These are phyloP conservation scores for Acronicta psi DNA, from an alignment of 2,888 invertebrate species.

Conservation along the genomic window DNA sequence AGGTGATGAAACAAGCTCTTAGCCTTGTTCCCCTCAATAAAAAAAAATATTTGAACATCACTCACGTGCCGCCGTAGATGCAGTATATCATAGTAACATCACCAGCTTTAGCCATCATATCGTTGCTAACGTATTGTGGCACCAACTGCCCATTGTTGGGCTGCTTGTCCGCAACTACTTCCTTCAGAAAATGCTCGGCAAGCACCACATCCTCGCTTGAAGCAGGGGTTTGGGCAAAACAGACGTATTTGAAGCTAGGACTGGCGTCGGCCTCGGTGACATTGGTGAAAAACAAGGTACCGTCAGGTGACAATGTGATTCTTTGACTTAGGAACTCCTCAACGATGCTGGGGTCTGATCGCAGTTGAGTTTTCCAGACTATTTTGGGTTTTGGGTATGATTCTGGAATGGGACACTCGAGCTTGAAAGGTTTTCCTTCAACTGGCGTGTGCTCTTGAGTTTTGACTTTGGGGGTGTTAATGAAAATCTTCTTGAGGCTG, in stretches of 20 bases:
- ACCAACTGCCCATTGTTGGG: conserved; percentile 67
- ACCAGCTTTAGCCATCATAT: conserved; percentile 69
- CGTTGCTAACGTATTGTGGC: conserved; percentile 72
- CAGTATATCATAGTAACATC: conserved; percentile 75
- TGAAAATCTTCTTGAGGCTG: conserved; percentile 63
- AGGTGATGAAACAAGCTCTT: too few relatives aligned
- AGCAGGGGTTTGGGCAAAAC: conserved; percentile 72
- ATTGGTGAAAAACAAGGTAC: conserved; percentile 75
- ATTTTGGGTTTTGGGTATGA: conserved; percentile 76
- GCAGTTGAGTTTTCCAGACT: conserved; percentile 69
- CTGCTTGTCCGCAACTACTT: conserved; percentile 60
- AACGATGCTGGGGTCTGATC: conserved; percentile 57
- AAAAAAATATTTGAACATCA: conserved; percentile 25
- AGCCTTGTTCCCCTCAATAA: too few relatives aligned
- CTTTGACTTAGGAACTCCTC: conserved; percentile 64
- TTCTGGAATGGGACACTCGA: conserved; percentile 72
- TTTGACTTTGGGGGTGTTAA: conserved; percentile 61
- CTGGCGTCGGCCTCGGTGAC: conserved; percentile 70
- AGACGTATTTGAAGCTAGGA: conserved; percentile 71
- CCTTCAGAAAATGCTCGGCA: conserved; percentile 72
- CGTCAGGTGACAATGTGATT: conserved; percentile 72
- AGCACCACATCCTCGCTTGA: conserved; percentile 63
- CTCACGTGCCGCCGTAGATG: conserved; percentile 82
- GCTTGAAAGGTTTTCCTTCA: conserved; percentile 72
- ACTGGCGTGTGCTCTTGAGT: conserved; percentile 68